Conservation (phyloP, 2,888 invertebrate genomes). For the Cataglyphis rosenhaueri region DNA sequence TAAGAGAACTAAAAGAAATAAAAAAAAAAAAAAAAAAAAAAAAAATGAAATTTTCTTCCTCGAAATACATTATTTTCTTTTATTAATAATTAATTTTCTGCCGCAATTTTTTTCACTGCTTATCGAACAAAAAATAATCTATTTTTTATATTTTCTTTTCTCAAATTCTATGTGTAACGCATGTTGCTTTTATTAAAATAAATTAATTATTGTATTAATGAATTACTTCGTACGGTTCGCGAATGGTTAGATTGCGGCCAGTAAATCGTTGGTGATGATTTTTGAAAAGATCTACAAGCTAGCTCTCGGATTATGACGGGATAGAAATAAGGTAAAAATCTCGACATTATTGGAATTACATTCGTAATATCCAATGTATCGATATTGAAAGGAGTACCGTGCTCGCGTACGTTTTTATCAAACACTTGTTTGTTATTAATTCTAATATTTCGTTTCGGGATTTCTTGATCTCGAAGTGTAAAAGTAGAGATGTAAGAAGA, state of each 20-base stretch:
- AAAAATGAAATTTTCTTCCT: not conserved
- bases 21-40: not conserved
- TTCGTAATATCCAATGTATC: conserved; percentile 32
- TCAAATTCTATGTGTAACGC: not conserved
- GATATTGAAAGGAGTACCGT: conserved; percentile 27
- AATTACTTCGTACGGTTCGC: conserved; percentile 6
- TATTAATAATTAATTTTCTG: conserved; percentile 24
- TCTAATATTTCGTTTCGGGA: not conserved
- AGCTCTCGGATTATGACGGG: conserved; percentile 36
- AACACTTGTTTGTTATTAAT: not conserved
- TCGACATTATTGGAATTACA: conserved; percentile 30
- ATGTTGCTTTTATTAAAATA: conserved; percentile 3
- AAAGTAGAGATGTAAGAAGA: conserved; percentile 22
- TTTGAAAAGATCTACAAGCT: conserved; percentile 28
- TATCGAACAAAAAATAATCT: not conserved
- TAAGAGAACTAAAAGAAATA: not conserved
- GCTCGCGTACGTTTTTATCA: conserved; percentile 22
- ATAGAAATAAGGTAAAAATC: conserved; percentile 9
- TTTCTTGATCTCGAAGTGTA: not conserved
- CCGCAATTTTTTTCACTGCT: conserved; percentile 39
- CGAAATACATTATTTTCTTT: not conserved
- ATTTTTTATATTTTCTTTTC: not conserved
- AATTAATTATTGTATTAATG: not conserved
- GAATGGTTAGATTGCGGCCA: conserved; percentile 31
- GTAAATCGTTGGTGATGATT: conserved; percentile 9